These are phyloP conservation scores for Pomacea maculata DNA, from an alignment of 1,140 invertebrate genomes.

Conservation along the genomic window DNA sequence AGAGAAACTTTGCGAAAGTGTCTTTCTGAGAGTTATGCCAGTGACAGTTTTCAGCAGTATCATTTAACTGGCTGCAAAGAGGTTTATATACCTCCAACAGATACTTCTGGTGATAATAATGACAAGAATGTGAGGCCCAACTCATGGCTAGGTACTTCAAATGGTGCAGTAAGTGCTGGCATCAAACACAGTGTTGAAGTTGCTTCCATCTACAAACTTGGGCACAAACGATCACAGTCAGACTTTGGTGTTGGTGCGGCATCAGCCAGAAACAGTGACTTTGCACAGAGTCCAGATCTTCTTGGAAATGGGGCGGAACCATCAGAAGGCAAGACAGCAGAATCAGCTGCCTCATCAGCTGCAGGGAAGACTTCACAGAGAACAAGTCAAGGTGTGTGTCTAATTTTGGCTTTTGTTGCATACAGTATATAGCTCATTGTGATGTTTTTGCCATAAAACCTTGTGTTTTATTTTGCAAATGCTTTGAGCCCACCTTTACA, in stretches of 20 bases:
- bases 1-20: constrained; percentile 11
- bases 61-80: too few relatives aligned
- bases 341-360: not conserved
- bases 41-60: too few relatives aligned
- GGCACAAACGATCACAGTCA: constrained; percentile 17
- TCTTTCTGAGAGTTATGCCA: constrained; percentile 7
- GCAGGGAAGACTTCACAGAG: not conserved
- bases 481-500: too few relatives aligned
- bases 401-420: too few relatives aligned
- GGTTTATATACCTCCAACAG: too few relatives aligned
- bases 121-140: too few relatives aligned
- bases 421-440: too few relatives aligned
- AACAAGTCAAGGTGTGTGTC: not conserved
- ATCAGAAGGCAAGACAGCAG: not conserved
- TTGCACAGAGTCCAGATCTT: not conserved
- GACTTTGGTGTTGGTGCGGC: constrained; percentile 15
- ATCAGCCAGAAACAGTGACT: not conserved
- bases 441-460: too few relatives aligned
- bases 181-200: not conserved
- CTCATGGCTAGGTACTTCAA: too few relatives aligned
- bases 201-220: not conserved
- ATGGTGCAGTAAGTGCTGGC: not conserved
- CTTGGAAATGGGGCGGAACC: not conserved
- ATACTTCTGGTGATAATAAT: too few relatives aligned
- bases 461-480: too few relatives aligned